These are phyloP conservation scores for Lasioglossum figueresi DNA, from an alignment of 2,888 invertebrate species.

Conservation along the genomic window DNA sequence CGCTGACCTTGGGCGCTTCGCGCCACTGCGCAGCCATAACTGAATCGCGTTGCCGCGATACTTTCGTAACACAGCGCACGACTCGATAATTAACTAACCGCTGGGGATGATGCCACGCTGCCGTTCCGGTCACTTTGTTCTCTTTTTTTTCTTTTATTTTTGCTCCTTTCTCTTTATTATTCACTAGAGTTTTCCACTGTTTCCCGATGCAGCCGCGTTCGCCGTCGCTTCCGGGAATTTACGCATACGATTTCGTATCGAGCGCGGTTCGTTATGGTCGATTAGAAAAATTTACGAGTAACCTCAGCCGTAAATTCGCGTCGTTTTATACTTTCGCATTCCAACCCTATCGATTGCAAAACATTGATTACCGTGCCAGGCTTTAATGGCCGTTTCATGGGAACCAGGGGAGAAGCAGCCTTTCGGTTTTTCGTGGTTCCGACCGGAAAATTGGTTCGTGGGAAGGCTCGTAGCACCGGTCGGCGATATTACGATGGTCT, in stretches of 20 bases:
- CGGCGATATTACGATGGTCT: not conserved
- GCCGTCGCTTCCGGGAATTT: slow-evolving; percentile 41
- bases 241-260: slow-evolving; percentile 45
- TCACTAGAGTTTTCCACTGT: slow-evolving; percentile 16
- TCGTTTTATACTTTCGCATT: slow-evolving; percentile 38
- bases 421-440: not conserved
- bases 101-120: slow-evolving; percentile 53
- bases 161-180: slow-evolving; percentile 7
- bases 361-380: slow-evolving; percentile 24
- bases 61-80: slow-evolving; percentile 62
- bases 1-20: slow-evolving; percentile 75
- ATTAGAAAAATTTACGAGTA: slow-evolving; percentile 64
- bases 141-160: slow-evolving; percentile 16
- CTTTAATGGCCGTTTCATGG: slow-evolving; percentile 37
- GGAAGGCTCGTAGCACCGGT: not conserved
- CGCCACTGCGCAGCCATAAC: slow-evolving; percentile 69
- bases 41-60: slow-evolving; percentile 67
- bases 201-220: slow-evolving; percentile 17
- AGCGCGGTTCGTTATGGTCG: slow-evolving; percentile 46
- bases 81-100: slow-evolving; percentile 68
- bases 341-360: slow-evolving; percentile 43
- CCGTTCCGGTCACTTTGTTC: slow-evolving; percentile 29
- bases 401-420: not conserved
- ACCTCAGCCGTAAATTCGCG: slow-evolving; percentile 44
- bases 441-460: not conserved